phyloP scores from a whole-genome alignment of 2,113 vertebrate species.

The western clawed frog (Xenopus tropicalis) region UCB_Xtro_10.0 CM004445.2:28212001-28212500 shows the following conservation, averaged over 20 bases:
- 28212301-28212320: too few relatives aligned
- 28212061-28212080: slow-evolving; percentile 30
- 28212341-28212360: too few relatives aligned
- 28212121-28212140: not conserved
- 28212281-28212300: not conserved
- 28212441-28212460: not conserved
- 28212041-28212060: slow-evolving; percentile 42
- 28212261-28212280: not conserved
- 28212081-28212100: slow-evolving; percentile 25
- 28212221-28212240: not conserved
- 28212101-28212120: slow-evolving; percentile 2
- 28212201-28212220: not conserved
- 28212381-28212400: not conserved
- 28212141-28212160: not conserved
- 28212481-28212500: not conserved
- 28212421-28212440: too few relatives aligned
- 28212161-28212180: not conserved
- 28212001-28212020: slow-evolving; percentile 38
- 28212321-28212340: too few relatives aligned
- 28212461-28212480: not conserved
- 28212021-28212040: slow-evolving; percentile 38
- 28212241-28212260: not conserved
- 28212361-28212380: not conserved
- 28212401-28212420: too few relatives aligned
- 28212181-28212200: not conserved